phyloP scores from a whole-genome alignment of 2,888 invertebrate genomes.

The Oscheius myriophilus region DNA sequence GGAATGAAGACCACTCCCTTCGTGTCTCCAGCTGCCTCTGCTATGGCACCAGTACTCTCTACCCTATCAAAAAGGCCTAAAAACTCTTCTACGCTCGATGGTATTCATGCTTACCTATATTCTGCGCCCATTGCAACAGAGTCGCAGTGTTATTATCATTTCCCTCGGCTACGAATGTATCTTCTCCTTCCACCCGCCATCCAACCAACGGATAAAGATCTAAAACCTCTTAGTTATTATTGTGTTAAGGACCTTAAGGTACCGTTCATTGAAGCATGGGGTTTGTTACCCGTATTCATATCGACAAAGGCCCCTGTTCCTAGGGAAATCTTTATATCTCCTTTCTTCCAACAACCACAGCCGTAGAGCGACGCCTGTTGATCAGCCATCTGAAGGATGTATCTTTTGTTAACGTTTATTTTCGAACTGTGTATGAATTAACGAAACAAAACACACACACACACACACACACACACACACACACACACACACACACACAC shows the following conservation, averaged over 20 bases:
- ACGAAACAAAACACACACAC: too few species aligned
- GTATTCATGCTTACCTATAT: slow-evolving; percentile 32
- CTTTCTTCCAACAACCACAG: slow-evolving; percentile 82
- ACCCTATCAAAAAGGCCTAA: slow-evolving; percentile 57
- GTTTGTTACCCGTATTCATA: slow-evolving; percentile 81
- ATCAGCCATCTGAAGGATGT: slow-evolving; percentile 77
- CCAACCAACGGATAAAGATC: slow-evolving; percentile 90
- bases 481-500: too few species aligned
- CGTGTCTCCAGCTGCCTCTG: slow-evolving; percentile 35
- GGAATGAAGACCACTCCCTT: slow-evolving; percentile 81
- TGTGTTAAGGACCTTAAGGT: slow-evolving; percentile 19
- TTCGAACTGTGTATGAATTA: too few species aligned
- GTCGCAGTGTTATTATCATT: slow-evolving; percentile 88
- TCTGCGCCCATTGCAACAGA: slow-evolving; percentile 83
- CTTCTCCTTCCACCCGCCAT: slow-evolving; percentile 78
- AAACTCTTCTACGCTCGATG: neutral
- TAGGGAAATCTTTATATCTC: slow-evolving; percentile 86
- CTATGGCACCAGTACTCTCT: slow-evolving; percentile 51
- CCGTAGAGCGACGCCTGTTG: slow-evolving; percentile 90
- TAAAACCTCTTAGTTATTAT: slow-evolving; percentile 57
- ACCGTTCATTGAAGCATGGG: slow-evolving; percentile 85
- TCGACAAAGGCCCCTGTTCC: slow-evolving; percentile 91
- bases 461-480: too few species aligned
- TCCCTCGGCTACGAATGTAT: slow-evolving; percentile 83
- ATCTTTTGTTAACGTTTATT: neutral